These are phyloP conservation scores for Gobio gobio DNA, from an alignment of 2,113 vertebrate species.

Conservation along the genomic window DNA sequence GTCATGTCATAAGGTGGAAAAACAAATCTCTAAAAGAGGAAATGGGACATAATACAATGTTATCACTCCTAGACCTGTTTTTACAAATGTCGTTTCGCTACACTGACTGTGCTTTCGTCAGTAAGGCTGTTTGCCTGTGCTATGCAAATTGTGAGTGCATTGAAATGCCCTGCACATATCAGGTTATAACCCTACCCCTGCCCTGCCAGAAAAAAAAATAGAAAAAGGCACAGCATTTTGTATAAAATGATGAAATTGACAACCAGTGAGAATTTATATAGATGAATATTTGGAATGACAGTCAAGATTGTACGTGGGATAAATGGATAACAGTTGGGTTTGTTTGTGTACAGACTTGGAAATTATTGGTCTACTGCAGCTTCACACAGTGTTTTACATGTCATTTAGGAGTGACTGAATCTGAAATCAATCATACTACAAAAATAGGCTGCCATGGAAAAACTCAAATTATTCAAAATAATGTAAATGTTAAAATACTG, in stretches of 20 bases:
- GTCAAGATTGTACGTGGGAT: background rate
- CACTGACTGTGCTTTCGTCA: constrained; percentile 32
- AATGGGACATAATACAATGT: background rate
- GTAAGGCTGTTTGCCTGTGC: constrained; percentile 16
- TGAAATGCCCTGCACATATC: constrained; percentile 54
- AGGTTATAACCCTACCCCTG: background rate
- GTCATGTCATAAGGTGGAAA: background rate
- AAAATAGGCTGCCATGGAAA: background rate
- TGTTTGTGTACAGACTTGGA: background rate
- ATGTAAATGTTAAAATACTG: background rate
- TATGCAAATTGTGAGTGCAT: constrained; percentile 49
- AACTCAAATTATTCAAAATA: background rate
- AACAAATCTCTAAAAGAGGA: background rate
- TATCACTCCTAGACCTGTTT: background rate
- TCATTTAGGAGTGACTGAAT: background rate
- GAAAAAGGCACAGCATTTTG: background rate
- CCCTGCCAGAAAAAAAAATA: background rate
- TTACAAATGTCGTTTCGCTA: background rate
- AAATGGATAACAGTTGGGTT: background rate
- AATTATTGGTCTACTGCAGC: background rate
- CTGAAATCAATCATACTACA: background rate
- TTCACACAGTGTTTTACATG: background rate
- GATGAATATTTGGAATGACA: background rate
- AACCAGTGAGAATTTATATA: too few species aligned
- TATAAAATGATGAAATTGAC: background rate